Percentiles rank a stretch among this genome's conserved stretches.
These are phyloP conservation scores for Phymastichus coffea DNA, from an alignment of 1,140 invertebrate genomes.

Conservation along the genomic window DNA sequence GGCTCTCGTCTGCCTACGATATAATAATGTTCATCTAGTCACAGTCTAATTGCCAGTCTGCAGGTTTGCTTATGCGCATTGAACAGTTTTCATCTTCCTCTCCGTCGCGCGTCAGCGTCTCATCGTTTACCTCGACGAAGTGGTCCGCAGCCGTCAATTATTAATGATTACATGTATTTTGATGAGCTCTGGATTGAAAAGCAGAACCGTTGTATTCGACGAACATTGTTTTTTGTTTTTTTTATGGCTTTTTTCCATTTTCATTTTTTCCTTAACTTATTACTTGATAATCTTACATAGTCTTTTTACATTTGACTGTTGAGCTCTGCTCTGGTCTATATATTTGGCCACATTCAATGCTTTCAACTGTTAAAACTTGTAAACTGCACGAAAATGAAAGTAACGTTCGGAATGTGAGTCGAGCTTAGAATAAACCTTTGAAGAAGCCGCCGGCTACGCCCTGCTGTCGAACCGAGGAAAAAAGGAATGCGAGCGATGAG, in stretches of 20 bases:
- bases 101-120: not conserved
- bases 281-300: slow-evolving; percentile 10
- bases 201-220: not conserved
- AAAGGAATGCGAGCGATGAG: not conserved
- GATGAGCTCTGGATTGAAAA: slow-evolving; percentile 13
- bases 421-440: slow-evolving; percentile 90
- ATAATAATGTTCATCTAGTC: too few species aligned
- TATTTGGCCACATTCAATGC: slow-evolving; percentile 18
- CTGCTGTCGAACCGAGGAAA: slow-evolving; percentile 53
- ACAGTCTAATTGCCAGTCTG: too few species aligned
- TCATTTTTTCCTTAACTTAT: too few species aligned
- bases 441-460: slow-evolving; percentile 83
- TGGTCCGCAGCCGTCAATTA: slow-evolving; percentile 15
- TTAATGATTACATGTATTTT: slow-evolving; percentile 6
- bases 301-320: slow-evolving; percentile 17
- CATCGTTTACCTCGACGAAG: not conserved
- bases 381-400: slow-evolving; percentile 56
- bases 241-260: too few species aligned
- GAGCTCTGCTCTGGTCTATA: slow-evolving; percentile 15
- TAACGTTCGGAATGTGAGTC: too few species aligned
- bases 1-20: not conserved
- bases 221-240: too few species aligned
- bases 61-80: too few species aligned
- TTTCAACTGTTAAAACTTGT: slow-evolving; percentile 34
- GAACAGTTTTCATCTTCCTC: not conserved